These are phyloP conservation scores for Gorsachius magnificus DNA, from an alignment of 2,797 vertebrate genomes.

Conservation along the genomic window DNA sequence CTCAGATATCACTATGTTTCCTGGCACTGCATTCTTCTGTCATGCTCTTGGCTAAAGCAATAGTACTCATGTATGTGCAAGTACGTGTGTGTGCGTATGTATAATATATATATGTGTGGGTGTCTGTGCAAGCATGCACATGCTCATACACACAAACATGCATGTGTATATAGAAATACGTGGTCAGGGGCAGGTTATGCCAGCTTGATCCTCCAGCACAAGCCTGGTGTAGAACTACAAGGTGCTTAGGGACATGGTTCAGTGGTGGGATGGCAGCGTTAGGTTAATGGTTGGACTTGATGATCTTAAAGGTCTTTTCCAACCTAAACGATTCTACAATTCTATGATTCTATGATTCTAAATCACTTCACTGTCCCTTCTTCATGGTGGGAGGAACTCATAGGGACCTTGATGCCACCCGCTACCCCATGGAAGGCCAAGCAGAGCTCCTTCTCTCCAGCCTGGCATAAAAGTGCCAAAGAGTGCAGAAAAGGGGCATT, in stretches of 20 bases:
- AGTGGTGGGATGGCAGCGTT: too few relatives aligned
- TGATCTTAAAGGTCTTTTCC: too few relatives aligned
- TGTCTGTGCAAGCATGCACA: rapidly evolving
- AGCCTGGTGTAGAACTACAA: neutral
- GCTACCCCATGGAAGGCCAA: rapidly evolving
- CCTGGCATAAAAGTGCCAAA: rapidly evolving
- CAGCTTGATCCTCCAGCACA: neutral
- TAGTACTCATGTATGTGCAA: neutral
- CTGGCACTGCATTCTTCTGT: conserved; percentile 28
- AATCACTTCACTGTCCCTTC: neutral
- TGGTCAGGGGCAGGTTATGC: neutral
- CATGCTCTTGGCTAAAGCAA: neutral
- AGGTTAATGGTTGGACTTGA: too few relatives aligned
- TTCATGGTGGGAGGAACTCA: neutral
- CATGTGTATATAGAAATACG: rapidly evolving
- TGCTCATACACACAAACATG: rapidly evolving
- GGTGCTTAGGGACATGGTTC: too few relatives aligned
- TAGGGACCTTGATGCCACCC: neutral
- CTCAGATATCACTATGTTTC: conserved; percentile 10
- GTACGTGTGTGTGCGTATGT: rapidly evolving
- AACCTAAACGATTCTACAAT: too few relatives aligned
- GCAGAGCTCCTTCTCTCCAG: neutral
- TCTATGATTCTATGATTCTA: neutral
- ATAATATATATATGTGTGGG: neutral
- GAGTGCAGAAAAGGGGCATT: neutral